A percentile compares a stretch with the other conserved stretches of the same genome.
Conservation (phyloP, 30 jellyfish, hydroid and myxozoan species). For the Catostylus mosaicus region DNA sequence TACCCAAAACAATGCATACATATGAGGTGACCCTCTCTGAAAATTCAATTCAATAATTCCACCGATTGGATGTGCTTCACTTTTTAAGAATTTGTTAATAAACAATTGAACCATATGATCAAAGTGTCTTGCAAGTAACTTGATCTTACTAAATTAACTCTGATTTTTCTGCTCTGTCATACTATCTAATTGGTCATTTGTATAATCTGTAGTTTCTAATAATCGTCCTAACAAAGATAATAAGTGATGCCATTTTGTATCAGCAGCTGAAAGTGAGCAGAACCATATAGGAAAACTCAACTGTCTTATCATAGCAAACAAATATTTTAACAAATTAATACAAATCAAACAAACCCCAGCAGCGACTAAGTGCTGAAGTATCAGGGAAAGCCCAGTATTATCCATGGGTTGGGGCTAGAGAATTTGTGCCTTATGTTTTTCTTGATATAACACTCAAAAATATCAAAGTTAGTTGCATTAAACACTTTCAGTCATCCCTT, state of each 20-base stretch:
- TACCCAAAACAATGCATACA: neutral
- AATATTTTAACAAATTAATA: too few species aligned
- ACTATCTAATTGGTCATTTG: neutral
- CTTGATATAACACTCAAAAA: too few species aligned
- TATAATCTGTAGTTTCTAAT: neutral
- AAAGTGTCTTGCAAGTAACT: neutral
- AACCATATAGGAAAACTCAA: constrained; percentile 49
- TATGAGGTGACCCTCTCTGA: neutral
- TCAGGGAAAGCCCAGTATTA: too few species aligned
- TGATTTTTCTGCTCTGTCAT: neutral
- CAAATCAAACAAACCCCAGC: too few species aligned
- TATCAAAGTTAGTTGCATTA: too few species aligned
- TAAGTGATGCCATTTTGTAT: constrained; percentile 18
- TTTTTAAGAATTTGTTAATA: neutral
- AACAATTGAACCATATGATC: neutral
- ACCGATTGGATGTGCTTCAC: neutral
- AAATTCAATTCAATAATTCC: neutral
- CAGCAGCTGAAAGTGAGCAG: constrained; percentile 64
- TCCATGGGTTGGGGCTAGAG: too few species aligned
- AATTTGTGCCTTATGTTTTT: too few species aligned
- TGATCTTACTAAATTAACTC: neutral
- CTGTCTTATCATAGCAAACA: constrained; percentile 56
- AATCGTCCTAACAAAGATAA: neutral
- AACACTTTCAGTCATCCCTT: too few species aligned
- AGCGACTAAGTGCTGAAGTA: too few species aligned